phyloP scores from a whole-genome alignment of 2,888 invertebrate genomes.

The Brachylomia viminalis region DNA sequence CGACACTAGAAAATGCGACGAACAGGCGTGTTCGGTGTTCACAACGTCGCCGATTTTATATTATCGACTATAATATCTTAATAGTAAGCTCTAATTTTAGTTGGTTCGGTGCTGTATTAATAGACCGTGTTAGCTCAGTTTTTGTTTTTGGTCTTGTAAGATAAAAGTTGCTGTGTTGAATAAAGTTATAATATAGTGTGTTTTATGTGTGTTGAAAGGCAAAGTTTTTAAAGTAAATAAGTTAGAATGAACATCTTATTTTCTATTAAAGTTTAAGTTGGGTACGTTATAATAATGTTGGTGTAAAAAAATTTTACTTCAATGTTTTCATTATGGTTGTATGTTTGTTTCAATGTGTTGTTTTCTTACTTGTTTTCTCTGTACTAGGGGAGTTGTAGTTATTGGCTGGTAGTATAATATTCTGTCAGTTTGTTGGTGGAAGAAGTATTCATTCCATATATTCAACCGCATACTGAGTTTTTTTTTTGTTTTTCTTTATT shows the following conservation, averaged over 20 bases:
- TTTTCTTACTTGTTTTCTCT: background rate
- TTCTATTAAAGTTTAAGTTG: constrained; percentile 31
- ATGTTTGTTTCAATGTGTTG: too few relatives aligned
- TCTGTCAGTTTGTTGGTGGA: background rate
- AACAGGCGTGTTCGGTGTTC: constrained; percentile 64
- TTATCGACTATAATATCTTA: constrained; percentile 62
- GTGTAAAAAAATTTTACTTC: background rate
- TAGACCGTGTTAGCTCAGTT: constrained; percentile 40
- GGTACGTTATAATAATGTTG: background rate
- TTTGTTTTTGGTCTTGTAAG: constrained; percentile 27
- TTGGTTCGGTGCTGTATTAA: constrained; percentile 53
- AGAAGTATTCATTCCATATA: background rate
- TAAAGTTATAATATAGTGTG: constrained; percentile 20
- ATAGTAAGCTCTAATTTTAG: constrained; percentile 57
- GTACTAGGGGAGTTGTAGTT: background rate
- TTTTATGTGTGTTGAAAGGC: background rate
- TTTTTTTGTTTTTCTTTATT: too few relatives aligned
- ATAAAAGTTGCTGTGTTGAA: constrained; percentile 12
- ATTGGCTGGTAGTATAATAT: background rate
- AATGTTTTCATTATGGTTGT: too few relatives aligned
- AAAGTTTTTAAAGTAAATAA: constrained; percentile 22
- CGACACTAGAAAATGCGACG: constrained; percentile 72
- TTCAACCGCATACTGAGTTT: background rate
- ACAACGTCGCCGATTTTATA: constrained; percentile 62
- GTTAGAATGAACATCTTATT: constrained; percentile 13